Conservation (phyloP, 2,797 vertebrate species). For the Diglossa cyanea region DNA sequence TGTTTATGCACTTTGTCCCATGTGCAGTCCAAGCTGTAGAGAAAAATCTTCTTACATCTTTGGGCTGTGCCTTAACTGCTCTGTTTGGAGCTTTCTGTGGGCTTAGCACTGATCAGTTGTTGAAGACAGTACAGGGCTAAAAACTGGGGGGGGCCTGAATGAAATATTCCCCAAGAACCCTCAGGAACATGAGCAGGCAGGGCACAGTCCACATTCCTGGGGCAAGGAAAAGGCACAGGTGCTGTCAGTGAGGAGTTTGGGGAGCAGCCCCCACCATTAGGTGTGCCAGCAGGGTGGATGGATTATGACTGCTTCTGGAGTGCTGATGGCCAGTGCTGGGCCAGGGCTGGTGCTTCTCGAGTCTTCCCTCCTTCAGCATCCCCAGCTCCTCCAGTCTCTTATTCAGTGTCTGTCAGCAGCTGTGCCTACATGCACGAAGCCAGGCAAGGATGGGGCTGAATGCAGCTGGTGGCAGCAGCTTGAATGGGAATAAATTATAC, state of each 20-base stretch:
- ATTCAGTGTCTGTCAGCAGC: accelerated
- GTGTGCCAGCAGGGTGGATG: not conserved
- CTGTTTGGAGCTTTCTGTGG: not conserved
- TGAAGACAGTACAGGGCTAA: not conserved
- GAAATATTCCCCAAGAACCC: not conserved
- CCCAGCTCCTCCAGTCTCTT: not conserved
- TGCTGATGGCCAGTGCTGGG: not conserved
- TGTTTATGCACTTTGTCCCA: not conserved
- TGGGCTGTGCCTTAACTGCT: not conserved
- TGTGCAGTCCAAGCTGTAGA: not conserved
- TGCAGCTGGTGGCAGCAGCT: not conserved
- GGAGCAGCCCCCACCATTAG: not conserved
- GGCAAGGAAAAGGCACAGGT: not conserved
- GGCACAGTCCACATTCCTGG: not conserved
- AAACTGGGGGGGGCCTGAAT: not conserved
- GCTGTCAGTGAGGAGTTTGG: not conserved
- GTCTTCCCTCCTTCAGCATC: not conserved
- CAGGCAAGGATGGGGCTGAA: not conserved
- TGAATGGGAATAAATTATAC: not conserved
- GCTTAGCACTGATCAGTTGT: not conserved
- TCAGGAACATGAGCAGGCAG: not conserved
- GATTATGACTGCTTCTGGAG: not conserved
- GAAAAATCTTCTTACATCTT: not conserved
- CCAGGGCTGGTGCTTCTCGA: not conserved
- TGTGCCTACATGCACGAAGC: accelerated